These are phyloP conservation scores for Polypterus bichir DNA, from an alignment of 2,113 vertebrate genomes.

Conservation along the genomic window DNA sequence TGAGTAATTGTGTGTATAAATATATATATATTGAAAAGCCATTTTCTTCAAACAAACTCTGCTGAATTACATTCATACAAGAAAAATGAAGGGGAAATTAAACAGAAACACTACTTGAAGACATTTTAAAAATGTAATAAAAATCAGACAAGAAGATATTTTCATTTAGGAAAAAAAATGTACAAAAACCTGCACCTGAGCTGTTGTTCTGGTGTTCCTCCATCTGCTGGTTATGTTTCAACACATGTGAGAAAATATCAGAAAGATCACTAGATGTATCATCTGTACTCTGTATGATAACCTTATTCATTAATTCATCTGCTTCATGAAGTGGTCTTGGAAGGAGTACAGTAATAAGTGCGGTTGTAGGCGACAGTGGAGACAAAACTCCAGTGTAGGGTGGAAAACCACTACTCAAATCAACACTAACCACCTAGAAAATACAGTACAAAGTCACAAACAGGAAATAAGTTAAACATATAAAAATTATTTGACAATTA, in stretches of 20 bases:
- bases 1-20: no score
- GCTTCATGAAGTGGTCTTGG: slow-evolving; percentile 18
- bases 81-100: no score
- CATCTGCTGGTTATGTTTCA: slow-evolving; percentile 41
- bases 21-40: no score
- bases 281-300: slow-evolving; percentile 14
- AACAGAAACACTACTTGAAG: no score
- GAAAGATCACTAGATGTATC: slow-evolving; percentile 41
- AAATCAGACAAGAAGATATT: no score
- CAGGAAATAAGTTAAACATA: background rate
- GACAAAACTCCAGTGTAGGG: slow-evolving; percentile 62
- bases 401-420: slow-evolving; percentile 29
- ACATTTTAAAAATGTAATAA: no score
- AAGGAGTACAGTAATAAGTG: slow-evolving; percentile 59
- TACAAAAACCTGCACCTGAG: slow-evolving; percentile 24
- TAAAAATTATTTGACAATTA: no score
- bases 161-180: background rate
- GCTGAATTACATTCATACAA: no score
- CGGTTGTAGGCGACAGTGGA: slow-evolving; percentile 45
- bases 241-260: slow-evolving; percentile 54
- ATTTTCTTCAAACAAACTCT: no score
- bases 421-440: slow-evolving; percentile 64
- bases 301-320: slow-evolving; percentile 2
- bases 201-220: slow-evolving; percentile 27
- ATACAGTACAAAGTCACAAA: slow-evolving; percentile 1